Conservation (phyloP, 2,888 invertebrate genomes). For the Synanthedon vespiformis region DNA sequence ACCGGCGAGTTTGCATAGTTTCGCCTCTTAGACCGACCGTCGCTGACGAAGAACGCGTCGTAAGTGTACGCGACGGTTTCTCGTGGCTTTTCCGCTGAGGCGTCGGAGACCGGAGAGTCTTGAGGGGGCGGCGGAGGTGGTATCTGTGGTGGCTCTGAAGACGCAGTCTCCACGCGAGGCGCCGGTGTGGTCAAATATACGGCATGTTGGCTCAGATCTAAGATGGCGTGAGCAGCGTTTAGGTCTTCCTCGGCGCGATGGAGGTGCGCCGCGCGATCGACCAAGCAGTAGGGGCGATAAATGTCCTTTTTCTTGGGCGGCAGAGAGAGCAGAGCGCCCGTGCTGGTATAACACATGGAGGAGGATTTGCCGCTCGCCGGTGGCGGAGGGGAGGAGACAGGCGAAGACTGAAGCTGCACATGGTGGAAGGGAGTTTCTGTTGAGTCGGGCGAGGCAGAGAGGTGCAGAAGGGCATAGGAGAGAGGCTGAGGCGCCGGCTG, state of each 20-base stretch:
- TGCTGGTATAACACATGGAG: slow-evolving; percentile 88
- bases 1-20: slow-evolving; percentile 53
- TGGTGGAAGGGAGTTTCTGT: slow-evolving; percentile 52
- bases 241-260: slow-evolving; percentile 83
- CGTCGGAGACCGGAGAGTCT: slow-evolving; percentile 14
- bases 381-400: slow-evolving; percentile 59
- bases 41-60: slow-evolving; percentile 92
- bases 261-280: slow-evolving; percentile 72
- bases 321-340: slow-evolving; percentile 83
- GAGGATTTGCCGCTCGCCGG: slow-evolving; percentile 77
- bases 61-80: slow-evolving; percentile 91
- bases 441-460: slow-evolving; percentile 47
- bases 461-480: slow-evolving; percentile 63
- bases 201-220: slow-evolving; percentile 89
- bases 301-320: slow-evolving; percentile 94
- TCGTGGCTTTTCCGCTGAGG: slow-evolving; percentile 36
- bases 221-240: slow-evolving; percentile 88
- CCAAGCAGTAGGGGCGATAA: slow-evolving; percentile 87
- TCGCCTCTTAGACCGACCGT: slow-evolving; percentile 86
- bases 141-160: slow-evolving; percentile 22
- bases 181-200: slow-evolving; percentile 76
- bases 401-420: slow-evolving; percentile 60
- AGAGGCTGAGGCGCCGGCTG: slow-evolving; percentile 52
- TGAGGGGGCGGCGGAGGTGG: slow-evolving; percentile 13
- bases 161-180: slow-evolving; percentile 29